A percentile compares a stretch with the other conserved stretches of the same genome.
Evolutionary conservation across 1,140 invertebrate species (phyloP).

Genomic region (Ceratosolen solmsi): DNA sequence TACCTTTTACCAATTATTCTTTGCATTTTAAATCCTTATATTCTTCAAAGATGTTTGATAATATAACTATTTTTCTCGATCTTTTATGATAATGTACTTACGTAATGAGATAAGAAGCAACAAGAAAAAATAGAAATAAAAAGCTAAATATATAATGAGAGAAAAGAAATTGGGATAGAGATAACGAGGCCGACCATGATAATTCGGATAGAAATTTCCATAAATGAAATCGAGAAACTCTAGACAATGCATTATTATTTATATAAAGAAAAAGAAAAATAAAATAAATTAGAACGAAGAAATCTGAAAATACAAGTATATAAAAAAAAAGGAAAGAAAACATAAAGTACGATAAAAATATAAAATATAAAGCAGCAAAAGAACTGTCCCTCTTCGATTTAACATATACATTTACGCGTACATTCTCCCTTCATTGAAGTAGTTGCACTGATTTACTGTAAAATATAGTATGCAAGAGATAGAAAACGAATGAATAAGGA

Average conservation of each 20-base stretch:
- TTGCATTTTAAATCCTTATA: not conserved
- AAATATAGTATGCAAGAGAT: not conserved
- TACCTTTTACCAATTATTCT: too few species aligned
- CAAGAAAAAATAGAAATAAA: too few species aligned
- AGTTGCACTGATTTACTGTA: not conserved
- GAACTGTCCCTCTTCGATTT: not conserved
- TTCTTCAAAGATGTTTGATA: not conserved
- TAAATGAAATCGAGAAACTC: not conserved
- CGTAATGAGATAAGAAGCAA: too few species aligned
- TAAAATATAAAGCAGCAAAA: too few species aligned
- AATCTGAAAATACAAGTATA: too few species aligned
- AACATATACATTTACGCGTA: not conserved
- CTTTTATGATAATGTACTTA: too few species aligned
- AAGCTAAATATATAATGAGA: too few species aligned
- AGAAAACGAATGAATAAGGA: not conserved
- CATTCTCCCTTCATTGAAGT: conserved; percentile 13
- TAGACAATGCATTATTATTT: conserved; percentile 32
- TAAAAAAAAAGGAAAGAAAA: too few species aligned
- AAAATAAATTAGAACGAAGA: not conserved
- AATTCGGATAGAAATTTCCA: not conserved
- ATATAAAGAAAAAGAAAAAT: not conserved
- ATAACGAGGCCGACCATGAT: not conserved
- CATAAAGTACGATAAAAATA: too few species aligned
- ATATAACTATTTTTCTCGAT: too few species aligned
- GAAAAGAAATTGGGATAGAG: not conserved